phyloP scores from a whole-genome alignment of 2,113 vertebrate species.

The Paradoxurus hermaphroditus region DNA sequence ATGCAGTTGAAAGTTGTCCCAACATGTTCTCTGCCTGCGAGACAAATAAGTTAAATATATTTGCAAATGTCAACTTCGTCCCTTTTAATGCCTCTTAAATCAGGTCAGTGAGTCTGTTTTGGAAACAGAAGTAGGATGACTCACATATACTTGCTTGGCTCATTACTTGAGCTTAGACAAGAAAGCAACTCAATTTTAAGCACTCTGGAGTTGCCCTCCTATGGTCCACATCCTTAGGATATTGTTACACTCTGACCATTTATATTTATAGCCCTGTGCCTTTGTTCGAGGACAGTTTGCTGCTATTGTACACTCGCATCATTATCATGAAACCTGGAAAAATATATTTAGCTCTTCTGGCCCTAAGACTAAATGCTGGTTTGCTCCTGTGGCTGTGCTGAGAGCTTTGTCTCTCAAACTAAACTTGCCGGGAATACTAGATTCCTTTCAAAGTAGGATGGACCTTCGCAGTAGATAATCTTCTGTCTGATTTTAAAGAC shows the following conservation, averaged over 20 bases:
- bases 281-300: background rate
- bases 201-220: constrained; percentile 20
- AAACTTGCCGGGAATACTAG: background rate
- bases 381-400: background rate
- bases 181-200: constrained; percentile 66
- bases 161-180: constrained; percentile 60
- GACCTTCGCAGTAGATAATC: background rate
- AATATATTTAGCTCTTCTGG: background rate
- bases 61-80: constrained; percentile 67
- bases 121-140: constrained; percentile 72
- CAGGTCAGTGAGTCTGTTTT: constrained; percentile 73
- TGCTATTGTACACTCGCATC: background rate
- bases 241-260: background rate
- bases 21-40: constrained; percentile 62
- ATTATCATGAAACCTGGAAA: background rate
- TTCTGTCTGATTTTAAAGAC: background rate
- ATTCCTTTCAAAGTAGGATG: background rate
- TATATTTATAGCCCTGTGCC: background rate
- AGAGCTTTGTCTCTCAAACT: constrained; percentile 15
- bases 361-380: background rate
- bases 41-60: constrained; percentile 75
- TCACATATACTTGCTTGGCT: constrained; percentile 64
- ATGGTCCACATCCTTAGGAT: background rate
- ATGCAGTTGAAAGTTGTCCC: constrained; percentile 67
- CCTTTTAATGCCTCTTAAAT: constrained; percentile 73